phyloP scores from a whole-genome alignment of 2,888 invertebrate species.

The Apamea epomidion region DNA sequence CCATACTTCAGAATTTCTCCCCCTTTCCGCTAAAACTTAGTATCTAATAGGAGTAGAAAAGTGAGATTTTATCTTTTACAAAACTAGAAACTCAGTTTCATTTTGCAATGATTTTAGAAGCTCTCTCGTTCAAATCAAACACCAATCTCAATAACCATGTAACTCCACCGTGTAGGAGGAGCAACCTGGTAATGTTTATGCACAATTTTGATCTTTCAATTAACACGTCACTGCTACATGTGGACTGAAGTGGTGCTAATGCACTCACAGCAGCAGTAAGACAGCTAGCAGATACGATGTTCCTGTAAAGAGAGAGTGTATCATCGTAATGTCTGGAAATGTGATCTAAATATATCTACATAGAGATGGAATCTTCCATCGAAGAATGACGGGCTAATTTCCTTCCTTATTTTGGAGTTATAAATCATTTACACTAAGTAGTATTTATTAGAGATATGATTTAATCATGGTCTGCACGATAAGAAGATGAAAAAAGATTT shows the following conservation, averaged over 20 bases:
- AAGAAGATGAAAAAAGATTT: background rate
- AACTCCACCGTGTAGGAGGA: slow-evolving; percentile 30
- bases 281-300: slow-evolving; percentile 21
- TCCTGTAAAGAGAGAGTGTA: slow-evolving; percentile 17
- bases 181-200: slow-evolving; percentile 52
- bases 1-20: background rate
- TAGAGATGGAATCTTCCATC: background rate
- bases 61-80: background rate
- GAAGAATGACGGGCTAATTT: background rate
- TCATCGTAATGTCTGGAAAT: slow-evolving; percentile 28
- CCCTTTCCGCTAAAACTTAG: background rate
- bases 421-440: background rate
- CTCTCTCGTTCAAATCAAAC: background rate
- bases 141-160: slow-evolving; percentile 3
- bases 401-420: background rate
- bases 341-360: slow-evolving; percentile 17
- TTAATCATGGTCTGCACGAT: background rate
- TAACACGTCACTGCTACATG: slow-evolving; percentile 51
- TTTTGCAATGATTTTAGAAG: background rate
- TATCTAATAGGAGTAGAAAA: background rate
- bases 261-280: slow-evolving; percentile 34
- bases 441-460: background rate
- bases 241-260: slow-evolving; percentile 54
- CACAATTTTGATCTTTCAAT: slow-evolving; percentile 64
- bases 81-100: background rate